Evolutionary conservation across 1,140 invertebrate genomes (phyloP).

Genomic region (Tetramorium parvispinum): DNA sequence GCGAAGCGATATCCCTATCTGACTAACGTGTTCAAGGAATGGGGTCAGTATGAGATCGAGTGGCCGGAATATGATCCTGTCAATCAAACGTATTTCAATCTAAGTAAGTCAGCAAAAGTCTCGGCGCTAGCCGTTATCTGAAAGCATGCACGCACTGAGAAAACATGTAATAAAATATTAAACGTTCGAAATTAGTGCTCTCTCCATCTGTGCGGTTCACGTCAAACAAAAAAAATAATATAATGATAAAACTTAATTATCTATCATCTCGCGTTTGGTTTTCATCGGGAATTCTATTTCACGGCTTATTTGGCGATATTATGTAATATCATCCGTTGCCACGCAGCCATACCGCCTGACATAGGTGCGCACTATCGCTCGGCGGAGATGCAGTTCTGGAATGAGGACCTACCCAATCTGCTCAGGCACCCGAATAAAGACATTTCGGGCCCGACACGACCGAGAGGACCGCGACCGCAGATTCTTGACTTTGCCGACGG

Average conservation of each 20-base stretch:
- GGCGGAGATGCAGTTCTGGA: slow-evolving; percentile 91
- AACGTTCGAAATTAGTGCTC: neutral
- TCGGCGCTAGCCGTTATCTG: neutral
- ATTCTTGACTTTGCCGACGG: slow-evolving; percentile 77
- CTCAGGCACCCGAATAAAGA: slow-evolving; percentile 84
- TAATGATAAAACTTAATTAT: neutral
- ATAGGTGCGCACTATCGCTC: slow-evolving; percentile 88
- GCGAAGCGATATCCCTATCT: slow-evolving; percentile 87
- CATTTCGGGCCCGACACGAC: slow-evolving; percentile 61
- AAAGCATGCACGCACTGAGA: neutral
- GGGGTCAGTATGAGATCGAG: slow-evolving; percentile 89
- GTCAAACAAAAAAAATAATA: neutral
- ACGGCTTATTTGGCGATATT: neutral
- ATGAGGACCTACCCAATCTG: slow-evolving; percentile 88
- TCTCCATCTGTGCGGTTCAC: neutral
- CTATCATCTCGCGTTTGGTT: neutral
- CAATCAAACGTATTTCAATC: slow-evolving; percentile 91
- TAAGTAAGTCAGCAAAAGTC: slow-evolving; percentile 87
- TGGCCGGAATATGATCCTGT: slow-evolving; percentile 92
- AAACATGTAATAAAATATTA: neutral
- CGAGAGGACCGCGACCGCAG: slow-evolving; percentile 75
- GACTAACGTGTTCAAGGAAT: slow-evolving; percentile 87
- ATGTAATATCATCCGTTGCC: neutral
- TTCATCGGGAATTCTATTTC: neutral
- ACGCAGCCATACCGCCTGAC: slow-evolving; percentile 89